Base-by-base conservation (phyloP, 1,140 invertebrate genomes). In the Mycetomoellerius zeteki region DNA sequence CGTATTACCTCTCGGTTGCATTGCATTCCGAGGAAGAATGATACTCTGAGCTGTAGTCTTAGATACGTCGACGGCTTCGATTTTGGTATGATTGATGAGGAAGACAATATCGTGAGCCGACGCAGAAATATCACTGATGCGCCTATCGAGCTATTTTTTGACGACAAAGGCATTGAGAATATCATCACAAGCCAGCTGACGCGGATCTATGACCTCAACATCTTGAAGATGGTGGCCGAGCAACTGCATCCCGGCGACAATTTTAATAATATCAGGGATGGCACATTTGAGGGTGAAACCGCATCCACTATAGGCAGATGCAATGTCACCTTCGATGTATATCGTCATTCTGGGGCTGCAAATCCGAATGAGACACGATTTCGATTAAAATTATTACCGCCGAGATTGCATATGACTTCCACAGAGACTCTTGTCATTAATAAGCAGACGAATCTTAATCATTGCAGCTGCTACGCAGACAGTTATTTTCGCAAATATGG, bases 291-390 rank as follows among this genome's bases (percentile, higher is more conserved):
- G 16, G 81, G 75, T 37, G 86, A 87, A 77, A 92, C 94, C 65
- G 88, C 92, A 52, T 89, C 91, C 21, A 91, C 93, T 5, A 89
- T 91, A 78, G 94, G 94, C 37, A 89, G 91, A 24, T 95, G 94
- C 85, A 89, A 88, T 27, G 92, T 92, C 0, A 64, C 87, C 30
- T 93, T 94, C 65, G 77, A 88, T 0, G 72, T 95, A 2, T 86
- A 81, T 56, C 88, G 90, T 33, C 87, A 91, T 76, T 89, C 91
- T 1, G 80, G 33, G 37, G 89, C 58, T 52, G 88, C 24, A 30
- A 85, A 58, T 37, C 37, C 47, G 50, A 21, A 65, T 1, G 14
- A 88, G 50, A 3, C 47, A 43, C 4, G n/a, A 58, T 14, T 93
- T 92, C 86, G 90, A 4, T 33, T 95, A 7, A 72, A 78, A 5